Evolutionary conservation across 2,888 invertebrate species (phyloP), one percentile per base, ranked within the genome.

Genomic region (Scrobipalpa costella): DNA sequence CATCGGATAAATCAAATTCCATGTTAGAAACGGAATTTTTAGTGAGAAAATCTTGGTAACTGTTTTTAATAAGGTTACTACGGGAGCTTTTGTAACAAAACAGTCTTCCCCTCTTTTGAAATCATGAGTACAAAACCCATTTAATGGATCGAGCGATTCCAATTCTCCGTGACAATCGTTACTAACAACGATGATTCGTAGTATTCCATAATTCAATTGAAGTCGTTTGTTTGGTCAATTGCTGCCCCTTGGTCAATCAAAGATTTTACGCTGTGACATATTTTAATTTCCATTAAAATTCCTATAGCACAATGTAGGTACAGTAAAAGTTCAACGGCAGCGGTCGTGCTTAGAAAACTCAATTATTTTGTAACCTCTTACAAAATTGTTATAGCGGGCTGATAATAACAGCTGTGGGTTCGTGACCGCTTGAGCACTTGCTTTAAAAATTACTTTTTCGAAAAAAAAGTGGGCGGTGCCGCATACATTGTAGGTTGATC

Each of bases 341-440:
- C 66, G 85, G 81, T 88, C 88, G 88, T 89, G 89, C 84, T 85
- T 85, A 83, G 84, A 79, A 84, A 88, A 87, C 80, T 81, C 84
- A 85, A 89, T 90, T 88, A 90, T 86, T 84, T 79, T 80, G 78
- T 85, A 83, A 84, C 83, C 83, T 83, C 78, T 75, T 83, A 76
- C 75, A 84, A 55, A 85, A 85, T 86, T 84, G 84, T 85, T 86
- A 81, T 77, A 82, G 85, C 84, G 85, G 83, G 82, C 82, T 81
- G 77, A 84, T 87, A 87, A 86, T 88, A 84, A 83, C 77, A 85
- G 84, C 83, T 80, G 81, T 73, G 77, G 78, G 78, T 77, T 81
- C 81, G 83, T 85, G 85, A 83, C 81, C 80, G 77, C 76, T 77
- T 75, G 67, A 70, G 71, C 69, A 74, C 72, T 73, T 68, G 68